Evolutionary conservation across 2,797 vertebrate genomes (phyloP), one percentile per base, ranked within the genome.

Genomic region (Acridotheres tristis): DNA sequence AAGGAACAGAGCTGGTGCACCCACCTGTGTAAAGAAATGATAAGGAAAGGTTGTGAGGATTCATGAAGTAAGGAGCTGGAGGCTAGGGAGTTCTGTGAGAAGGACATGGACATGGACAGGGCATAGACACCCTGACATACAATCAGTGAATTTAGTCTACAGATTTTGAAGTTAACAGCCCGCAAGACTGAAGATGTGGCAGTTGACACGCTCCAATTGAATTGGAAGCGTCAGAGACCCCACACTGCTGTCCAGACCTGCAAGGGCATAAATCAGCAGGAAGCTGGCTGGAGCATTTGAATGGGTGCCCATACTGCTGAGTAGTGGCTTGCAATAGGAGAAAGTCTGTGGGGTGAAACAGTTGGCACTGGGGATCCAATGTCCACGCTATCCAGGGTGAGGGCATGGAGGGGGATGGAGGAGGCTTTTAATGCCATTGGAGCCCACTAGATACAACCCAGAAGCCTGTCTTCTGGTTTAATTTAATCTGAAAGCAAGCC

Each of bases 261-360:
- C 76, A 86, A 48, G 58, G 43, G 26, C 55, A 75, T 76, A 88
- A 88, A 94, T 81, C 62, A 94, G 36, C 47, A 4, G 11, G 58
- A 55, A 40, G 16, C 48, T 59, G 66, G 30, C 82, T 58, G 47
- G 54, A 54, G 40, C 7, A 55, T n/a, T 77, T 91, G 83, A 95
- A 94, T 88, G 94, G 88, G 63, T 32, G 27, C 43, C 53, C 58
- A 55, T 34, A 5, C n/a, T 7, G 7, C 73, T 87, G 77, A 81
- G 80, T 13, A 61, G 83, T n/a, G 57, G 32, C 38, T 30, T 90
- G 86, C 86, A 90, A 82, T 3, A 66, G 73, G 40, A 96, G 77
- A 15, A 71, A 62, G 17, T 73, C 62, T 32, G 23, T 76, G 78
- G 76, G 74, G 62, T 86, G 58, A 79, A 84, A 81, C 83, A 84